These are phyloP conservation scores for Alloplasta piceator DNA, from an alignment of 2,888 invertebrate species.

Conservation along the genomic window DNA sequence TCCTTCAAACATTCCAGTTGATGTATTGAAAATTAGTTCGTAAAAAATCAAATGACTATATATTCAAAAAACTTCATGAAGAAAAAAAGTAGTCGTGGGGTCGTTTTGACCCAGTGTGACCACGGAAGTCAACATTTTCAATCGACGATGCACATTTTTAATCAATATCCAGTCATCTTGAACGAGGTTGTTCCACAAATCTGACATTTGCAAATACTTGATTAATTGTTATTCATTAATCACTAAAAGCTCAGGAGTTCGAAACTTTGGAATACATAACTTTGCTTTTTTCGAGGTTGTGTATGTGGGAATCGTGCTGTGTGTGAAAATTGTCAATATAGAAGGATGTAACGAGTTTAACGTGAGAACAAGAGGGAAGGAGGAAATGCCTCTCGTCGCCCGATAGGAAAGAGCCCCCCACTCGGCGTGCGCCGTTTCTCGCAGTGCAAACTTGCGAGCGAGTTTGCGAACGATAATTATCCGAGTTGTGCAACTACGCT, in stretches of 20 bases:
- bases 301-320: background rate
- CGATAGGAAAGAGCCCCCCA: background rate
- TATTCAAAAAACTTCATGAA: too few relatives aligned
- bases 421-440: conserved; percentile 12
- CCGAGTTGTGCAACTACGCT: conserved; percentile 76
- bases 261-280: background rate
- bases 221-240: background rate
- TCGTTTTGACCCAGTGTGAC: too few relatives aligned
- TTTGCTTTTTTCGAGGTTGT: background rate
- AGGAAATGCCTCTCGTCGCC: background rate
- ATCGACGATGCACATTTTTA: too few relatives aligned
- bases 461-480: conserved; percentile 79
- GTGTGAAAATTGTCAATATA: background rate
- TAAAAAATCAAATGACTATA: too few relatives aligned
- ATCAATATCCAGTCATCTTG: too few relatives aligned
- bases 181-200: too few relatives aligned
- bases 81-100: too few relatives aligned
- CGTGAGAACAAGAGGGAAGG: background rate
- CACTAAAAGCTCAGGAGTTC: background rate
- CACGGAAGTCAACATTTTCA: too few relatives aligned
- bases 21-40: too few relatives aligned
- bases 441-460: conserved; percentile 71
- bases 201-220: background rate
- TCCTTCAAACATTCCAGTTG: too few relatives aligned
- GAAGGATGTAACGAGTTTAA: background rate